phyloP scores from a whole-genome alignment of 2,797 vertebrate species.

The Cirrhinus molitorella region DNA sequence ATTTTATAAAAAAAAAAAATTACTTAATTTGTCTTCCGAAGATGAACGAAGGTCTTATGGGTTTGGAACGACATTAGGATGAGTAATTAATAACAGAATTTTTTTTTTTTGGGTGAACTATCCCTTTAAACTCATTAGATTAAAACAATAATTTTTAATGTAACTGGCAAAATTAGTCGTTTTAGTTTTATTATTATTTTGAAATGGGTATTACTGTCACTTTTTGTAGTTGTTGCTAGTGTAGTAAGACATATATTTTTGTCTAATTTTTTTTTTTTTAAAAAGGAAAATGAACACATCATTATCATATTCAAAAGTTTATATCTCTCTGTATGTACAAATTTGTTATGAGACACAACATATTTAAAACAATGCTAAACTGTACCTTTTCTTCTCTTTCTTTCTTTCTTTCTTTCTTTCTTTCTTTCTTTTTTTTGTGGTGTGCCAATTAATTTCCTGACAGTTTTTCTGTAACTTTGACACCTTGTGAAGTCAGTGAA shows the following conservation, averaged over 20 bases:
- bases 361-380: not conserved
- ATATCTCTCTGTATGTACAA: not conserved
- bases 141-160: too few relatives aligned
- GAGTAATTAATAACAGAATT: too few relatives aligned
- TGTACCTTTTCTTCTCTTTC: not conserved
- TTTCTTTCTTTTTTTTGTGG: too few relatives aligned
- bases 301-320: not conserved
- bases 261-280: not conserved
- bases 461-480: conserved; percentile 4
- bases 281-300: not conserved
- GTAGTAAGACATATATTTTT: not conserved
- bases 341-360: not conserved
- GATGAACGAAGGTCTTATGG: too few relatives aligned
- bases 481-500: conserved; percentile 24
- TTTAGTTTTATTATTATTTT: not conserved
- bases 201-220: not conserved
- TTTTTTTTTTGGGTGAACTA: too few relatives aligned
- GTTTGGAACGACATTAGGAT: too few relatives aligned
- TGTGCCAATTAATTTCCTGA: conserved; percentile 15
- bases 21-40: too few relatives aligned
- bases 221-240: not conserved
- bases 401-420: too few relatives aligned
- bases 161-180: not conserved
- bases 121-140: too few relatives aligned
- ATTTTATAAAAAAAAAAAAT: too few relatives aligned